Base-by-base conservation (phyloP, 1,140 invertebrate species). In the Diplogasteroides magnus region DNA sequence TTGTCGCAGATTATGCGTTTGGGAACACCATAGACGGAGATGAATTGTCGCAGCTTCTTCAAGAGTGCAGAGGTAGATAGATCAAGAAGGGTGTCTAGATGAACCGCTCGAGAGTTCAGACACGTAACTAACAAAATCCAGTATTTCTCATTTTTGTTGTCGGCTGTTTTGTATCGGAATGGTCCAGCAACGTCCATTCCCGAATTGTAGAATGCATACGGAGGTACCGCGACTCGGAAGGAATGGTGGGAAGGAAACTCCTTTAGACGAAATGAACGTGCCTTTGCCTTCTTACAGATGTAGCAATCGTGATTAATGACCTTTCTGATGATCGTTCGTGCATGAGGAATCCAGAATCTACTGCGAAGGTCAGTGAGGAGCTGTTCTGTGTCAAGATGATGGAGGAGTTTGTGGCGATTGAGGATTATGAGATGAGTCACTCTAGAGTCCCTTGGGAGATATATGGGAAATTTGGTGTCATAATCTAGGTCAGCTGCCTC, bases 171-270 rank as follows among this genome's bases (percentile, higher is more conserved):
- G 13, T 1, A 27, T 26, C 0, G 68, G 14, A 0, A 26, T 26
- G 15, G 69, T n/a, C 67, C 67, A 1, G 57, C 23, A 61, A 64
- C 68, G 69, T 69, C 67, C 27, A 71, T 14, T 2, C 69, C 69
- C 2, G 29, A 26, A 1, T 25, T 31, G 57, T 71, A 25, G 28
- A 71, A 71, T 1, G 69, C 31, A 14, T 23, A 23, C 13, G 27
- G 23, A 6, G 29, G 69, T 15, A 11, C 31, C n/a, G 70, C 37
- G 11, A 19, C 19, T 19, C 37, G 6, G 6, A 19, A 6, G 19
- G 37, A 11, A 19, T 6, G 37, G 19, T 11, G 37, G 37, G 6
- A 6, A 19, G 37, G 37, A 19, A 48, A 48, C 37, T 48, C 37
- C 37, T 6, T 6, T 11, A 48, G 6, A 19, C 6, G 6, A 48